A percentile compares a stretch with the other conserved stretches of the same genome.
Evolutionary conservation across 1,140 invertebrate genomes (phyloP).

Genomic region (Drosophila kurseongensis): DNA sequence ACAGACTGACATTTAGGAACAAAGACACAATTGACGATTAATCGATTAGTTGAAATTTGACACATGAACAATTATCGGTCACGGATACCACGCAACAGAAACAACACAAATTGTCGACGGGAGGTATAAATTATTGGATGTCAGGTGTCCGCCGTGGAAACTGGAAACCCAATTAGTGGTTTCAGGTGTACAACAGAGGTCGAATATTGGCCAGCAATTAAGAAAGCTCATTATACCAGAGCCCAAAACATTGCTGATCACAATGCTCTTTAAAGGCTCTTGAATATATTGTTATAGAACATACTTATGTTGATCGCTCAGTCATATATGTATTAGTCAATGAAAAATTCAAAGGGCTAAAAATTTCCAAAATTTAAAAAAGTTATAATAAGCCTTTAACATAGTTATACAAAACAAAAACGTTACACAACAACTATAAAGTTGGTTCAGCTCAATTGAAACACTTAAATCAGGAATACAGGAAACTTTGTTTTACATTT

Average conservation of each 20-base stretch:
- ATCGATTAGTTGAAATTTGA: constrained; percentile 68
- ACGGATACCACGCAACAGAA: constrained; percentile 33
- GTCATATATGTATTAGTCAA: no score
- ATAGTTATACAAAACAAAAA: no score
- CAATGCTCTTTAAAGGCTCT: neutral
- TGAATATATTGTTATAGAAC: no score
- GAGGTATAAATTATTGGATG: constrained; percentile 15
- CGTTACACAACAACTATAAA: no score
- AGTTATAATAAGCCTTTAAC: no score
- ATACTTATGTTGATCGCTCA: no score
- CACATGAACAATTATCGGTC: constrained; percentile 61
- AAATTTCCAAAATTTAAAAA: no score
- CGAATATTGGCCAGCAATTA: neutral
- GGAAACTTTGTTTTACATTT: no score
- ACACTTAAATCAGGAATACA: no score
- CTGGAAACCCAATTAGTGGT: constrained; percentile 42
- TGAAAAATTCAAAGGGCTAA: no score
- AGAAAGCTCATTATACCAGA: constrained; percentile 13
- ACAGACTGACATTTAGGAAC: constrained; percentile 20
- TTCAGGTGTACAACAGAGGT: constrained; percentile 17
- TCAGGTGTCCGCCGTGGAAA: neutral
- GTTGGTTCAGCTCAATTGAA: no score
- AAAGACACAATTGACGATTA: constrained; percentile 50
- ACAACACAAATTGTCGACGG: constrained; percentile 11
- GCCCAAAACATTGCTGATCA: neutral